Evolutionary conservation across 2,797 vertebrate species (phyloP).

Genomic region (Dipus sagitta): DNA sequence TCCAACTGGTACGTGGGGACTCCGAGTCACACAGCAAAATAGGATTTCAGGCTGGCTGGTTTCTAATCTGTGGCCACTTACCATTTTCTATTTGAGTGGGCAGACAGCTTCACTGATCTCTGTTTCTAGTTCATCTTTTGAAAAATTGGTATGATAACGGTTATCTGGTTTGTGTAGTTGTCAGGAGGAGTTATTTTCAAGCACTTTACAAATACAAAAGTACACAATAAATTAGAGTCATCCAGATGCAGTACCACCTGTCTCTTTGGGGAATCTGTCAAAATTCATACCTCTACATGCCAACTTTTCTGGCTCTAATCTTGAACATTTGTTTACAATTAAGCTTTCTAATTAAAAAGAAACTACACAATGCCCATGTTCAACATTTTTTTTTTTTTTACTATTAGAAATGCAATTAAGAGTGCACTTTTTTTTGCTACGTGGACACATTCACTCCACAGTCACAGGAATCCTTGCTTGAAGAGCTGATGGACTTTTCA

Average conservation of each 20-base stretch:
- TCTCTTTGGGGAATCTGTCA: conserved; percentile 1
- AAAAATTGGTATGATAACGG: conserved; percentile 1
- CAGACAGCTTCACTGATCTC: conserved; percentile 41
- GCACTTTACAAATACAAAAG: conserved; percentile 57
- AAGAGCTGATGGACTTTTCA: conserved; percentile 31
- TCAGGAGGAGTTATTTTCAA: conserved; percentile 64
- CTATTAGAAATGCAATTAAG: conserved; percentile 23
- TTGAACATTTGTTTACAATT: conserved; percentile 41
- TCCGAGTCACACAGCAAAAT: background rate
- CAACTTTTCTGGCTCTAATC: background rate
- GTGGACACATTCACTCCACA: background rate
- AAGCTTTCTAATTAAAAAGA: conserved; percentile 50
- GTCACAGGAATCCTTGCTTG: conserved; percentile 27
- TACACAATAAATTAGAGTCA: background rate
- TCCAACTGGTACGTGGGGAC: background rate
- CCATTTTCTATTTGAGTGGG: conserved; percentile 30
- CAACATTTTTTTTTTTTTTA: background rate
- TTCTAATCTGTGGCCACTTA: conserved; percentile 38
- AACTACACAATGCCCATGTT: background rate
- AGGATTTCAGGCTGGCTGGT: conserved; percentile 39
- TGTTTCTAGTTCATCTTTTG: conserved; percentile 53
- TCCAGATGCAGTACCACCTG: background rate
- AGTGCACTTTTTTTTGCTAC: background rate
- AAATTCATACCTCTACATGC: background rate
- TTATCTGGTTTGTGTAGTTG: conserved; percentile 38